These are phyloP conservation scores for Vanessa atalanta DNA, from an alignment of 1,140 invertebrate genomes.

Conservation along the genomic window DNA sequence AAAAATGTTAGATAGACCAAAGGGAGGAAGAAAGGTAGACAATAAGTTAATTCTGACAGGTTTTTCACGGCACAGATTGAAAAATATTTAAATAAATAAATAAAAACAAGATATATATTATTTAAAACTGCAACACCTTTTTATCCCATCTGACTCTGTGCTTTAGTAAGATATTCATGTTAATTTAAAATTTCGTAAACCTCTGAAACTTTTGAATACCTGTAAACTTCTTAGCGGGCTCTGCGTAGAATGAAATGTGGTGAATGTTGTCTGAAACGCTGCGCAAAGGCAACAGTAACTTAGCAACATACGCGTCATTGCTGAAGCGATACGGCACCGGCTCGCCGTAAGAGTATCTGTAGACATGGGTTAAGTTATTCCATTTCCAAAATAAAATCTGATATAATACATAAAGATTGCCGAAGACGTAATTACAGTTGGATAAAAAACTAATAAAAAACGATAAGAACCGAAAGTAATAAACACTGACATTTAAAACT, in stretches of 20 bases:
- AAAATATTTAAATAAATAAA: background rate
- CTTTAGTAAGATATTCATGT: conserved; percentile 7
- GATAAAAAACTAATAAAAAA: conserved; percentile 49
- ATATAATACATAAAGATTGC: background rate
- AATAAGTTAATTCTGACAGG: conserved; percentile 10
- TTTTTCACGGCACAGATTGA: background rate
- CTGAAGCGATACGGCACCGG: conserved; percentile 77
- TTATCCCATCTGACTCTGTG: background rate
- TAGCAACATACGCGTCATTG: conserved; percentile 85
- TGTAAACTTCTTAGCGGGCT: conserved; percentile 84
- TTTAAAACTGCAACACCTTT: conserved; percentile 2
- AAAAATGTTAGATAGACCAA: conserved; percentile 54
- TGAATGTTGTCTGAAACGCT: conserved; percentile 81
- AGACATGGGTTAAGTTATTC: conserved; percentile 15
- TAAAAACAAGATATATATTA: conserved; percentile 4
- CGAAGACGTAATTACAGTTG: conserved; percentile 23
- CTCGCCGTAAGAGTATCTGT: conserved; percentile 72
- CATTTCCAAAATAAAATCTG: background rate
- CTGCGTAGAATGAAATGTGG: conserved; percentile 83
- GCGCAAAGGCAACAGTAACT: conserved; percentile 82
- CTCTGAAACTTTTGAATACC: conserved; percentile 61
- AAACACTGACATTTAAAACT: conserved; percentile 72
- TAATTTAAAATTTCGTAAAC: background rate
- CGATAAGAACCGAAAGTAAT: conserved; percentile 51
- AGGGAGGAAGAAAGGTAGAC: conserved; percentile 15